Evolutionary conservation across 2,888 invertebrate genomes (phyloP).

Genomic region (Scaptomyza cyrtandrae): DNA sequence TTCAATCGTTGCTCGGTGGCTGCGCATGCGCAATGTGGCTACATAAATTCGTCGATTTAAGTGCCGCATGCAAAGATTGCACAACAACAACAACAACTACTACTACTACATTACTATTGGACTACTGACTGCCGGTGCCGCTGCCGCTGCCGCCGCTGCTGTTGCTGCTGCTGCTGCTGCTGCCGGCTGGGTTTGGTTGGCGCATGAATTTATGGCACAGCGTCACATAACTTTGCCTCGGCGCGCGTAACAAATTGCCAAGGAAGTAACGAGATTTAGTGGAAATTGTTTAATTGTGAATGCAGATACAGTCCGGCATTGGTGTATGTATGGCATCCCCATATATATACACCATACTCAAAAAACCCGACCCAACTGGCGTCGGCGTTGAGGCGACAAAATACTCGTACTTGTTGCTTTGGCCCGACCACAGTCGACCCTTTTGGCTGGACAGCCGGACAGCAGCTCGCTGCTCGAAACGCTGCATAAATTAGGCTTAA

Average conservation of each 20-base stretch:
- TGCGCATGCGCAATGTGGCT: conserved; percentile 71
- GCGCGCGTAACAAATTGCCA: conserved; percentile 84
- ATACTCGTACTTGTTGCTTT: conserved; percentile 73
- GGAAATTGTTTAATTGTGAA: conserved; percentile 84
- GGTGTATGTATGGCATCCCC: conserved; percentile 12
- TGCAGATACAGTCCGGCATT: conserved; percentile 75
- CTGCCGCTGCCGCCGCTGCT: neutral
- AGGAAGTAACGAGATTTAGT: conserved; percentile 84
- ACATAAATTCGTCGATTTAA: conserved; percentile 80
- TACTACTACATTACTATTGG: conserved; percentile 17
- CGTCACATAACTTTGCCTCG: conserved; percentile 83
- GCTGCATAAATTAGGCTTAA: conserved; percentile 83
- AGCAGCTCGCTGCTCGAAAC: conserved; percentile 44
- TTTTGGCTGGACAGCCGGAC: conserved; percentile 47
- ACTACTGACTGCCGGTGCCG: conserved; percentile 34
- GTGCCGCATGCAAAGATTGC: conserved; percentile 73
- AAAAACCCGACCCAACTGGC: neutral
- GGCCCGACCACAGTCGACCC: conserved; percentile 58
- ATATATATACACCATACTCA: neutral
- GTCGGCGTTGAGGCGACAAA: conserved; percentile 56
- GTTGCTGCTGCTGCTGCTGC: conserved; percentile 13
- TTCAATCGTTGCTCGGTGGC: conserved; percentile 32
- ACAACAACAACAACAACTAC: conserved; percentile 45
- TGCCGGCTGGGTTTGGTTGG: conserved; percentile 57
- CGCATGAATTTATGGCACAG: conserved; percentile 82